Evolutionary conservation across 2,113 vertebrate genomes (phyloP).

Genomic region (Bombycilla garrulus): DNA sequence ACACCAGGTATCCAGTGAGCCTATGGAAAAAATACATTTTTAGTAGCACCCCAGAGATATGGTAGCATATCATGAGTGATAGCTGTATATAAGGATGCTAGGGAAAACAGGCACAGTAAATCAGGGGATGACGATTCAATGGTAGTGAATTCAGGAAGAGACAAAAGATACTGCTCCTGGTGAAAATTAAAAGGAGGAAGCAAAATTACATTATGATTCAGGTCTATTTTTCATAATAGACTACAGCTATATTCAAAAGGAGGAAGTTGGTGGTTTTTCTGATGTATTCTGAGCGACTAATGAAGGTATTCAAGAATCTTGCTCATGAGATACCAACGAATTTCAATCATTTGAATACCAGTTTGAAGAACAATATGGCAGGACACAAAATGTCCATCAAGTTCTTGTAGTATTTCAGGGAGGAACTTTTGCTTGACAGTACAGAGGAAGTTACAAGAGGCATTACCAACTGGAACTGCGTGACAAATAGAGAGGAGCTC

Average conservation of each 20-base stretch:
- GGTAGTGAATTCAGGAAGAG: neutral
- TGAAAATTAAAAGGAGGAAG: conserved; percentile 5
- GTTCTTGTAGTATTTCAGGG: neutral
- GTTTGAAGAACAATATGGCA: neutral
- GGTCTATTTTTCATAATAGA: neutral
- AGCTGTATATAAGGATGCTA: neutral
- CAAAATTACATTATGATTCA: neutral
- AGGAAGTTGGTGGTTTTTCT: neutral
- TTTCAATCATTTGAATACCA: neutral
- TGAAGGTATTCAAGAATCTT: neutral
- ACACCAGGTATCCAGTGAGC: neutral
- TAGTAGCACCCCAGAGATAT: neutral
- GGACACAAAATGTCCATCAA: neutral
- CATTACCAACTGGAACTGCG: neutral
- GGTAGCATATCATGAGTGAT: neutral
- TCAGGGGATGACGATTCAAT: neutral
- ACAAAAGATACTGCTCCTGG: neutral
- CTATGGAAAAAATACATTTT: neutral
- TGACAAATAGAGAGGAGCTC: neutral
- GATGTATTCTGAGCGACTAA: neutral
- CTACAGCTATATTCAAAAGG: neutral
- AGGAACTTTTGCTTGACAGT: neutral
- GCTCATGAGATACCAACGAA: neutral
- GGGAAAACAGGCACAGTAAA: neutral
- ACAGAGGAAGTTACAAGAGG: neutral